Evolutionary conservation across 1,140 invertebrate species (phyloP), one percentile per base, ranked within the genome.

Genomic region (Globodera rostochiensis): DNA sequence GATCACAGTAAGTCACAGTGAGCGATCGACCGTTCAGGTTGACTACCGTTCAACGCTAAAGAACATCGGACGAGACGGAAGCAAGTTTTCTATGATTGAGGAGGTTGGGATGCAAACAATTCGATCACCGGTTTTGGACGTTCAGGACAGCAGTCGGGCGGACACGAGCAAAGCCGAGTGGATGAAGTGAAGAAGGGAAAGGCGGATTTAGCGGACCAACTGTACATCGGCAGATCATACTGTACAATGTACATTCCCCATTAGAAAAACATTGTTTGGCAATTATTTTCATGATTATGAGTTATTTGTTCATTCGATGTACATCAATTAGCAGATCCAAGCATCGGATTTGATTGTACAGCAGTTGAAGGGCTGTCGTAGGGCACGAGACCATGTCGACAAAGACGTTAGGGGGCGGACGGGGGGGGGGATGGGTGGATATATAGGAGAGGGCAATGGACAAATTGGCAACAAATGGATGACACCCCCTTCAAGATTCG

Each of bases 11-110:
- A 82, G n/a, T 75, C 25, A 11, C 46, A 1, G 11, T 80, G 46
- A 15, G n/a, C 11, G 36, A 47, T 45, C 21, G n/a, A 60, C 25
- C 90, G 86, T 95, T 87, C 95, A 97, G 92, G 96, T 97, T 92
- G 97, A 98, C 93, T 98, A 98, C 95, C 94, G 96, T 92, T 96
- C 96, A 91, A 96, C 97, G 92, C 93, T 99, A 90, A 82, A 81
- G 19, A 82, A 67, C 45, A 79, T 79, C 80, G 57, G 74, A 49
- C 79, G 79, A 36, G 81, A 82, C 19, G 57, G 64, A 21, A 67
- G 46, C n/a, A 84, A 98, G 92, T 98, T 97, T 93, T 96, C 95
- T 91, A 93, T 98, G 89, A 69, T 70, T 49, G 96, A 98, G 92
- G 96, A 98, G 91, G 95, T 74, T 13, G 73, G 73, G 74, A 80